Percentiles rank a stretch among this genome's conserved stretches.
These are phyloP conservation scores for Eupeodes luniger DNA, from an alignment of 2,888 invertebrate genomes.

Conservation along the genomic window DNA sequence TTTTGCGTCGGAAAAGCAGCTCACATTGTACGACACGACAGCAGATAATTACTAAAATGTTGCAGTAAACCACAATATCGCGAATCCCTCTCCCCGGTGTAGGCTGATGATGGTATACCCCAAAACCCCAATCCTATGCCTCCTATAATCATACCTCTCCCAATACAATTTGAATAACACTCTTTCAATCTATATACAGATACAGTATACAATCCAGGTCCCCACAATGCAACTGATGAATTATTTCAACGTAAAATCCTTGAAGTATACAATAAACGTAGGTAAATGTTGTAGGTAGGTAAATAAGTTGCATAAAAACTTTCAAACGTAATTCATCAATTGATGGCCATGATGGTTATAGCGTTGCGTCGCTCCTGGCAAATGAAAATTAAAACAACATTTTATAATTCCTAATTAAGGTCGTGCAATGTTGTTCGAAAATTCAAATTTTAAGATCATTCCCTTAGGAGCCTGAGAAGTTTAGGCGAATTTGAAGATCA, in stretches of 20 bases:
- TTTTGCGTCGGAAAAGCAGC: slow-evolving; percentile 40
- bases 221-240: slow-evolving; percentile 33
- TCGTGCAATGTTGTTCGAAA: not conserved
- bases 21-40: slow-evolving; percentile 48
- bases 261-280: not conserved
- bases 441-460: not conserved
- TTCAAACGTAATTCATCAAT: slow-evolving; percentile 55
- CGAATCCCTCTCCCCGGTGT: slow-evolving; percentile 21
- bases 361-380: slow-evolving; percentile 16
- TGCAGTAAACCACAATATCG: slow-evolving; percentile 66
- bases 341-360: slow-evolving; percentile 38
- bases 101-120: not conserved
- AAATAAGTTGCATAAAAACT: not conserved
- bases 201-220: not conserved
- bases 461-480: no score
- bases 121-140: not conserved
- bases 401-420: not conserved
- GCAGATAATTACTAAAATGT: slow-evolving; percentile 70
- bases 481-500: no score
- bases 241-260: slow-evolving; percentile 42
- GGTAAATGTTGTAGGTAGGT: not conserved
- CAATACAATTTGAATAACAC: slow-evolving; percentile 14
- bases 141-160: not conserved
- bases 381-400: slow-evolving; percentile 44
- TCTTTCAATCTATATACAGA: slow-evolving; percentile 15